phyloP scores from a whole-genome alignment of 1,140 invertebrate species.

The Arion vulgaris region DNA sequence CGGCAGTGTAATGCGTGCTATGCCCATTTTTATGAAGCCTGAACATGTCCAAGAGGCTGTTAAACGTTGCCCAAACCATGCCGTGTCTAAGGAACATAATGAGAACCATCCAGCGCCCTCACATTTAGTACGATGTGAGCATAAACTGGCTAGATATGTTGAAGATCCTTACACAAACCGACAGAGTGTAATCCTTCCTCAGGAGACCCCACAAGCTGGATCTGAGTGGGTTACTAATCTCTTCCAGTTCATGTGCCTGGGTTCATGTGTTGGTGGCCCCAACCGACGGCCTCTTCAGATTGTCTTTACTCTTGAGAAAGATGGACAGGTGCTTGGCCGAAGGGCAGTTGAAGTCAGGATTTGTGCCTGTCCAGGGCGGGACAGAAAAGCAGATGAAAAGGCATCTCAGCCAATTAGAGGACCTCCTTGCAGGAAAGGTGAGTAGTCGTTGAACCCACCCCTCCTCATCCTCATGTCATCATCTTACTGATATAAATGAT shows the following conservation, averaged over 20 bases:
- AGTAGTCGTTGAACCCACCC: too few species aligned
- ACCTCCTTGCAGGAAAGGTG: neutral
- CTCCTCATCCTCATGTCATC: too few species aligned
- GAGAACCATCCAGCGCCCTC: conserved; percentile 67
- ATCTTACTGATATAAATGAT: too few species aligned
- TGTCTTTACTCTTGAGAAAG: conserved; percentile 83
- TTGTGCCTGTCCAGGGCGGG: conserved; percentile 86
- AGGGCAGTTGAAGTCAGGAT: conserved; percentile 81
- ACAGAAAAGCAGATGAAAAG: conserved; percentile 81
- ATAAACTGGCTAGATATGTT: conserved; percentile 74
- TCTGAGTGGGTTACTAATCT: conserved; percentile 78
- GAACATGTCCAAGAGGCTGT: conserved; percentile 78
- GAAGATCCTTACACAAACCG: conserved; percentile 73
- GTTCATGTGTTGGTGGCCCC: conserved; percentile 84
- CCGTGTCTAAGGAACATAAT: conserved; percentile 68
- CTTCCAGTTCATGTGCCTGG: conserved; percentile 86
- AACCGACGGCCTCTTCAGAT: conserved; percentile 83
- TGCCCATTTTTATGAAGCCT: conserved; percentile 76
- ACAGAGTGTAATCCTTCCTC: conserved; percentile 77
- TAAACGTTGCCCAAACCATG: conserved; percentile 77
- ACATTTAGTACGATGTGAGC: conserved; percentile 77
- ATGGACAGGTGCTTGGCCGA: conserved; percentile 78
- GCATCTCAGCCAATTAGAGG: conserved; percentile 24
- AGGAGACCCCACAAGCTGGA: conserved; percentile 78
- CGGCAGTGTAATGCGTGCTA: conserved; percentile 74